Base-by-base conservation (phyloP, 2,113 vertebrate genomes). In the Spermophilus dauricus region DNA sequence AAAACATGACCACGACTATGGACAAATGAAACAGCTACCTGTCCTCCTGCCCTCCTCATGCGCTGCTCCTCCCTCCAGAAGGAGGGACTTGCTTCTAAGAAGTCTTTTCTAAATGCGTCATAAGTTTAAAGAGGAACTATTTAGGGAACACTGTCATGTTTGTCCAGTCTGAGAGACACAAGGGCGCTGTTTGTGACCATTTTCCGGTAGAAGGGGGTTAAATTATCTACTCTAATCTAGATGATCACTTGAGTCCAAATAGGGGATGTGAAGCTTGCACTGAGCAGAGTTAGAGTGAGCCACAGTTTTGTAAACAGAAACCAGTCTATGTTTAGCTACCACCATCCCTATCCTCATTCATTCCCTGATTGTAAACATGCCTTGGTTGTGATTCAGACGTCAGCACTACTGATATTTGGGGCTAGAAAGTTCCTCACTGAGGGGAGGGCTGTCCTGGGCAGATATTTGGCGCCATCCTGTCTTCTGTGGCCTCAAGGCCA, bases 381-480 rank as follows among this genome's bases (percentile, higher is more conserved):
- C 34, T n/a, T 42, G 63, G 53, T 18, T 30, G 30, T 56, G n/a
- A 61, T 22, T 42, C 67, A 53, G 34, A 20, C 51, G 3, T 53
- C 8, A 22, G n/a, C 48, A 32, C 7, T 14, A 0, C 5, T 26
- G 56, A 14, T 80, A 0, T 26, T 80, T 67, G 14, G 12, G 4
- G 56, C 20, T 5, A 3, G 3, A 10, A 0, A 3, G 6, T 8
- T 5, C 24, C 34, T 32, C 1, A 5, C 0, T 2, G 9, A 28
- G 32, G 2, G 75, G 12, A 32, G 13, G 5, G 14, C 13, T 48
- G 48, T 10, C 48, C 39, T n/a, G 69, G 1, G 12, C 3, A 32
- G 2, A 0, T 16, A 0, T 30, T 37, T 8, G 20, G 28, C 16
- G 12, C 2, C 6, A 2, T 4, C 26, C 3, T 28, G 32, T 17